A percentile compares a stretch with the other conserved stretches of the same genome.
These are phyloP conservation scores for Amorpha juglandis DNA, from an alignment of 2,888 invertebrate genomes.

Conservation along the genomic window DNA sequence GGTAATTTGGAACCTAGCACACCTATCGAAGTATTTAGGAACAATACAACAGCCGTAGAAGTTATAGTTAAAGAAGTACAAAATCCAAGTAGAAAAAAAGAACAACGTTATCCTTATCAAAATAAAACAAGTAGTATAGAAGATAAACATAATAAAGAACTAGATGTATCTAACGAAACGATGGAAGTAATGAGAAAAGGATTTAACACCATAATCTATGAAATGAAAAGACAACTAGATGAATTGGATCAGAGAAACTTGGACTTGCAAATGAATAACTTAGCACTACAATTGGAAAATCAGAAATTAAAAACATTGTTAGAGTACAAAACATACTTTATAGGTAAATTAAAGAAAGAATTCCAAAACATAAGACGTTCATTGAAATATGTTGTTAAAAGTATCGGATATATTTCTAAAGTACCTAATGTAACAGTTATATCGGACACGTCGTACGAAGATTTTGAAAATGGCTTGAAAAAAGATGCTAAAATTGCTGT, in stretches of 20 bases:
- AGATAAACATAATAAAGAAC: conserved; percentile 51
- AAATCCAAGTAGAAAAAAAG: conserved; percentile 45
- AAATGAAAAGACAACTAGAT: conserved; percentile 65
- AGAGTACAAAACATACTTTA: conserved; percentile 60
- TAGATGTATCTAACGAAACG: conserved; percentile 50
- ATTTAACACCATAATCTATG: conserved; percentile 54
- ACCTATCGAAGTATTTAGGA: conserved; percentile 66
- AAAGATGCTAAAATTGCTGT: conserved; percentile 46
- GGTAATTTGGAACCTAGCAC: conserved; percentile 43
- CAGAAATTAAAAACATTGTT: conserved; percentile 64
- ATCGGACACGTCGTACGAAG: conserved; percentile 61
- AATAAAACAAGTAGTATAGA: conserved; percentile 42
- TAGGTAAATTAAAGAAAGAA: conserved; percentile 63
- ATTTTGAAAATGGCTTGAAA: conserved; percentile 59
- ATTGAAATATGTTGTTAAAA: conserved; percentile 62
- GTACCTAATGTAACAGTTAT: conserved; percentile 37
- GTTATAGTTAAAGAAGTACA: conserved; percentile 67
- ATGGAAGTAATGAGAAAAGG: conserved; percentile 50
- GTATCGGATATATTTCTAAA: conserved; percentile 48
- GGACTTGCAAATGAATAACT: conserved; percentile 53
- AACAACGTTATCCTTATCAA: conserved; percentile 26
- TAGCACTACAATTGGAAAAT: conserved; percentile 65
- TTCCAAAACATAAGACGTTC: conserved; percentile 56
- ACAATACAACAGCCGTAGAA: conserved; percentile 70
- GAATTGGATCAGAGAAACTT: conserved; percentile 55